phyloP scores from a whole-genome alignment of 2,797 vertebrate genomes.

The Clarias platycephalus region DNA sequence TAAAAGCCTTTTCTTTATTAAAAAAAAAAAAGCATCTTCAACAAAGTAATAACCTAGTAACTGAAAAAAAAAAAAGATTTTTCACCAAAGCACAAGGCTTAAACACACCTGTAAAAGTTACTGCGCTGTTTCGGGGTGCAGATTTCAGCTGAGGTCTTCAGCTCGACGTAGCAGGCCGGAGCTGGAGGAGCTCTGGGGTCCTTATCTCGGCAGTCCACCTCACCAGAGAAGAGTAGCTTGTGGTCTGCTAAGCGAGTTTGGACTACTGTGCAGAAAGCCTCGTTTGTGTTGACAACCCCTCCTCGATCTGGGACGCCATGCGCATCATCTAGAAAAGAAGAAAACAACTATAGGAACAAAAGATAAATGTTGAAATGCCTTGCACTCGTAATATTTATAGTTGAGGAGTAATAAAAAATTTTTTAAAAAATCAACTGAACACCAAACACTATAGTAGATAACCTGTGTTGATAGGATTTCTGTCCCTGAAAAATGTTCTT shows the following conservation, averaged over 20 bases:
- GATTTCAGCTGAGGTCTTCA: slow-evolving; percentile 89
- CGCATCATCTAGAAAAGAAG: slow-evolving; percentile 60
- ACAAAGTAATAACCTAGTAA: neutral
- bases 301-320: slow-evolving; percentile 72
- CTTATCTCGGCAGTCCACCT: slow-evolving; percentile 85
- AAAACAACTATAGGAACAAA: neutral
- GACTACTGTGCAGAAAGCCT: slow-evolving; percentile 89
- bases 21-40: neutral
- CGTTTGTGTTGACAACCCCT: slow-evolving; percentile 87
- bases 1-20: neutral
- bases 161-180: slow-evolving; percentile 85
- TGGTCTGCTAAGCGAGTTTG: slow-evolving; percentile 82
- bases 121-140: slow-evolving; percentile 83
- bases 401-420: neutral
- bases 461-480: neutral
- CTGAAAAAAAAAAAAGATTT: too few species aligned
- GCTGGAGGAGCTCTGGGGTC: slow-evolving; percentile 69
- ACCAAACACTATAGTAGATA: neutral
- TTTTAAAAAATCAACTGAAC: neutral
- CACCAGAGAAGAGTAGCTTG: slow-evolving; percentile 85
- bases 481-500: neutral
- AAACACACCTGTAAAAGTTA: slow-evolving; percentile 83
- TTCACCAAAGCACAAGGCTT: neutral
- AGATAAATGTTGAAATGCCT: neutral
- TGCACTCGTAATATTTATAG: neutral